Evolutionary conservation across 2,797 vertebrate species (phyloP), one percentile per base, ranked within the genome.

Genomic region (Pelobates cultripes): DNA sequence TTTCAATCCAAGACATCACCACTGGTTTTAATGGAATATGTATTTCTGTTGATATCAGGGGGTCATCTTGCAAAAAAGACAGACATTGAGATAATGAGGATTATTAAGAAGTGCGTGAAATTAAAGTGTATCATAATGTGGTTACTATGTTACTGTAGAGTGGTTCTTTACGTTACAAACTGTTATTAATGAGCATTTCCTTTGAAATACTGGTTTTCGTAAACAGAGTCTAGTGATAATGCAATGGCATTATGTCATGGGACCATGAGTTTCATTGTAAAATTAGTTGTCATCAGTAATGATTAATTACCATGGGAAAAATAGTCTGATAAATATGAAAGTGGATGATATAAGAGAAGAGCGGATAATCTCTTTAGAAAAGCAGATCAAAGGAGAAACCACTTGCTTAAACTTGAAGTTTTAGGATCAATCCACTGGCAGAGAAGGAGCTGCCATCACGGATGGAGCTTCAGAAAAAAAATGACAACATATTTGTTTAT

Each of bases 231-330:
- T 64, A 64, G 28, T 15, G 79, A 80, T 80, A 81, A 81, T 28
- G 41, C 53, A 12, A 0, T 43, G 14, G 13, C 55, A 51, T 82
- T 68, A 83, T 78, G 70, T 83, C 75, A 83, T 83, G 75, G 63
- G 70, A 78, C 57, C 63, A 44, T n/a, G 9, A 3, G 51, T 12
- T 4, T 9, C 51, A 6, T 13, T 64, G 4, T 13, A 3, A 51
- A 72, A 69, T 43, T 51, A 17, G 40, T 64, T 83, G 70, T 83
- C 64, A 83, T 70, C 76, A 43, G 43, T 12, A n/a, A 55, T 78
- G 81, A 83, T 70, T 57, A 13, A 82, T 82, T 40, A 60, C 6
- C 76, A 41, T 73, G 81, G 76, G 81, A 83, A 69, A 47, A 43
- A 17, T 7, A 4, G 41, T 6, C 44, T 64, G 53, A 73, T 74